Conservation (phyloP, 2,888 invertebrate genomes). For the Apamea monoglypha region DNA sequence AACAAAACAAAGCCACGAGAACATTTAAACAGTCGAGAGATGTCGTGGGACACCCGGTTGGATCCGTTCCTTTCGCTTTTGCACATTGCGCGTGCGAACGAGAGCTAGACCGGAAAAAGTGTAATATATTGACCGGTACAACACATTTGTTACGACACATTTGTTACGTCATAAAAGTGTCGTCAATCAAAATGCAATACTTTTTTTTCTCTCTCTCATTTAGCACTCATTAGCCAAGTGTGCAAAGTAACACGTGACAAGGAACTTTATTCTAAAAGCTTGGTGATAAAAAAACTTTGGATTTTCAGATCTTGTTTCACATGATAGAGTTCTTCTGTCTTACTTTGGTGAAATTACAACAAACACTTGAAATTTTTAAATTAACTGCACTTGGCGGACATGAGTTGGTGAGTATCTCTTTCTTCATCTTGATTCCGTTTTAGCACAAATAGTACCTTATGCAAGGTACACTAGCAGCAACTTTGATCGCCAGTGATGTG, state of each 20-base stretch:
- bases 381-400: neutral
- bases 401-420: constrained; percentile 13
- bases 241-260: neutral
- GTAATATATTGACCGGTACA: neutral
- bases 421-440: neutral
- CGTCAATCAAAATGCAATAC: neutral
- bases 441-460: neutral
- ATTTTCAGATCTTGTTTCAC: constrained; percentile 21
- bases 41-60: neutral
- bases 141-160: neutral
- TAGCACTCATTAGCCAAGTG: neutral
- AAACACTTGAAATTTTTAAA: neutral
- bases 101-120: neutral
- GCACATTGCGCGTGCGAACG: neutral
- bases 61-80: neutral
- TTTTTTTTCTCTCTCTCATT: neutral
- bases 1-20: neutral
- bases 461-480: neutral
- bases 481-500: neutral
- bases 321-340: constrained; percentile 15
- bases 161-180: neutral
- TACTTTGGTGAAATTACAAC: constrained; percentile 24
- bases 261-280: neutral
- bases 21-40: no score
- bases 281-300: neutral